Conservation (phyloP, 1,140 invertebrate species). For the Habropoda laboriosa region DNA sequence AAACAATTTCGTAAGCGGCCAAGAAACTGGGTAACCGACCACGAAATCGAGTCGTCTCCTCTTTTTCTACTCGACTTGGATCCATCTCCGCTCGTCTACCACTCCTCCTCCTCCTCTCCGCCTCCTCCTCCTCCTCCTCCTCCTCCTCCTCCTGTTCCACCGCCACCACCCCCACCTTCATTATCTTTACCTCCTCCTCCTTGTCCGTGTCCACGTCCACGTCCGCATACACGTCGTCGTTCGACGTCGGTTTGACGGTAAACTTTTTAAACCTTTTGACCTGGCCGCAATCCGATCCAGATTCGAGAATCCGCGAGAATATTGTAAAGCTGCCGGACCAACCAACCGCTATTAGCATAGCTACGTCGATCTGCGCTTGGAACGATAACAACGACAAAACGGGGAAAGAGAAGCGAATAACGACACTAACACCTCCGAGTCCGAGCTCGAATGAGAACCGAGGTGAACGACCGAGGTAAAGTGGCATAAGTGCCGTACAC, state of each 20-base stretch:
- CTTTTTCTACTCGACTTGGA: background rate
- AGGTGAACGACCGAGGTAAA: constrained; percentile 70
- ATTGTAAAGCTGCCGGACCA: too few relatives aligned
- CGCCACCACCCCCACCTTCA: too few relatives aligned
- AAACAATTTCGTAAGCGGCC: constrained; percentile 9
- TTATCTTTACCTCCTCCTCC: too few relatives aligned
- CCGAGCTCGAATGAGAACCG: constrained; percentile 43
- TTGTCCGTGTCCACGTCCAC: too few relatives aligned
- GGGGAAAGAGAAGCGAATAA: constrained; percentile 49
- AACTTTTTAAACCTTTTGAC: too few relatives aligned
- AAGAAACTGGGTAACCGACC: constrained; percentile 23
- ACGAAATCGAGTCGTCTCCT: constrained; percentile 2
- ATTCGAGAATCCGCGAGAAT: background rate
- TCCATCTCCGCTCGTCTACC: too few relatives aligned
- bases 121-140: too few relatives aligned
- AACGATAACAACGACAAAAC: constrained; percentile 40
- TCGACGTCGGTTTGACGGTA: too few relatives aligned
- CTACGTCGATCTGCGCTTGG: background rate
- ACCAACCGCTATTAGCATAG: background rate
- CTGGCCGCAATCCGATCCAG: too few relatives aligned
- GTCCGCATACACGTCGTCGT: too few relatives aligned
- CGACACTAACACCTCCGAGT: constrained; percentile 27
- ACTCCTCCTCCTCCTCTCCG: too few relatives aligned
- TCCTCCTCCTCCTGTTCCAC: too few relatives aligned
- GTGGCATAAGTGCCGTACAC: constrained; percentile 56